A percentile compares a stretch with the other conserved stretches of the same genome.
Evolutionary conservation across 2,888 invertebrate species (phyloP).

Genomic region (Hypsopygia costalis): DNA sequence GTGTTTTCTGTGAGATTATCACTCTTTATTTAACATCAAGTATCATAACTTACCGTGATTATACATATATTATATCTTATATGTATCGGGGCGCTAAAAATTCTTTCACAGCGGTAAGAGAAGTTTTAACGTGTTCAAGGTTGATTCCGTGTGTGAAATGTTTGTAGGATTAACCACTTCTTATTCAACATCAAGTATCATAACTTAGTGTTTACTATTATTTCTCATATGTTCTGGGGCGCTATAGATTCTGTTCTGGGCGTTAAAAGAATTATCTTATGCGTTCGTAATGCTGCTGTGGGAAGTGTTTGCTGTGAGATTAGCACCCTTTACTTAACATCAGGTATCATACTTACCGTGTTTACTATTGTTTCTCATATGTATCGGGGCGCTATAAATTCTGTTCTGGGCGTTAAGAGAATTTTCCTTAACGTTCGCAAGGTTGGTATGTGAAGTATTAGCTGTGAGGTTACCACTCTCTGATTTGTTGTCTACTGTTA

Average conservation of each 20-base stretch:
- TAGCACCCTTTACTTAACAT: too few species aligned
- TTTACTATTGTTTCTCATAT: constrained; percentile 67
- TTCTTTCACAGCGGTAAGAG: constrained; percentile 56
- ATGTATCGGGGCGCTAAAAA: constrained; percentile 72
- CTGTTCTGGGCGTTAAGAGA: constrained; percentile 54
- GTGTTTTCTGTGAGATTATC: too few species aligned
- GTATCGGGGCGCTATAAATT: constrained; percentile 71
- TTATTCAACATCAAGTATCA: too few species aligned
- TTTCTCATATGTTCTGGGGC: too few species aligned
- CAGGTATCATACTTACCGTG: constrained; percentile 65
- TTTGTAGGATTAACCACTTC: too few species aligned
- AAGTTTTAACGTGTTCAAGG: constrained; percentile 51
- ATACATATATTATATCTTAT: constrained; percentile 65
- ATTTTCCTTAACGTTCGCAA: constrained; percentile 57
- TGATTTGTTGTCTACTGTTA: constrained; percentile 66
- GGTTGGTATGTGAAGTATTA: constrained; percentile 63
- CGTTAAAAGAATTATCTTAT: constrained; percentile 52
- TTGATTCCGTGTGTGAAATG: too few species aligned
- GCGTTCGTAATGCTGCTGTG: too few species aligned
- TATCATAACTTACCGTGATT: constrained; percentile 67
- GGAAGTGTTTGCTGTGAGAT: too few species aligned
- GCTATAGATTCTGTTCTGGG: too few species aligned
- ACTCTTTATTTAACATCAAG: too few species aligned
- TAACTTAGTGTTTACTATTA: constrained; percentile 62
- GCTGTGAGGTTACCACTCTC: constrained; percentile 66